These are phyloP conservation scores for Drosophila ezoana DNA, from an alignment of 2,888 invertebrate species.

Conservation along the genomic window DNA sequence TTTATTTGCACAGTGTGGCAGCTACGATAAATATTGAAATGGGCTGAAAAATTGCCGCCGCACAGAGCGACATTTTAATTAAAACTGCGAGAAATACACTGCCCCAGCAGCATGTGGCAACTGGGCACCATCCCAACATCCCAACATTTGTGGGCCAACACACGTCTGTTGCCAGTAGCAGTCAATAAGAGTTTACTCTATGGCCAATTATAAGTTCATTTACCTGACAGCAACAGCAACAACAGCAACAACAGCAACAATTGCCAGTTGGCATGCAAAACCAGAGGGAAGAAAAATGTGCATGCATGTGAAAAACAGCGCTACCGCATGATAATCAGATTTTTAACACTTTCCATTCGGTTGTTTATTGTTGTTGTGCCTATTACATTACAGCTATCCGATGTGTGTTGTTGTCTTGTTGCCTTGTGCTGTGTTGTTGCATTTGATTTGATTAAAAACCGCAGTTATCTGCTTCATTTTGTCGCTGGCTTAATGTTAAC, in stretches of 20 bases:
- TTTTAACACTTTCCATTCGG: conserved; percentile 79
- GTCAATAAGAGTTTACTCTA: conserved; percentile 47
- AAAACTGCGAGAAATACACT: conserved; percentile 8
- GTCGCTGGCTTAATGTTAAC: conserved; percentile 70
- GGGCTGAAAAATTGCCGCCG: conserved; percentile 60
- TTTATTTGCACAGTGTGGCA: conserved; percentile 68
- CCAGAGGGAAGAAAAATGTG: conserved; percentile 69
- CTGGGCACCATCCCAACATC: conserved; percentile 8
- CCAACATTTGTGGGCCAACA: conserved; percentile 7
- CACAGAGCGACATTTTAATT: conserved; percentile 51
- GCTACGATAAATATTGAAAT: conserved; percentile 68
- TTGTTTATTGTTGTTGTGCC: conserved; percentile 43
- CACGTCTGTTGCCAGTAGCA: conserved; percentile 19
- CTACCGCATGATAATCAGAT: conserved; percentile 81
- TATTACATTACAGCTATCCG: conserved; percentile 56
- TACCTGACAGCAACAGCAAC: conserved; percentile 55
- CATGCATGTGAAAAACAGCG: conserved; percentile 71
- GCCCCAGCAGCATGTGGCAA: conserved; percentile 36
- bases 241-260: conserved; percentile 33
- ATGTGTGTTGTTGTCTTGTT: conserved; percentile 20
- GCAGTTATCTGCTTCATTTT: conserved; percentile 78
- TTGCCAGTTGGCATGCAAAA: conserved; percentile 61
- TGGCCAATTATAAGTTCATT: conserved; percentile 80
- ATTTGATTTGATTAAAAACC: conserved; percentile 80
- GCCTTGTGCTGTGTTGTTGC: conserved; percentile 47